Base-by-base conservation (phyloP, 2,888 invertebrate genomes). In the Euproctis similis region DNA sequence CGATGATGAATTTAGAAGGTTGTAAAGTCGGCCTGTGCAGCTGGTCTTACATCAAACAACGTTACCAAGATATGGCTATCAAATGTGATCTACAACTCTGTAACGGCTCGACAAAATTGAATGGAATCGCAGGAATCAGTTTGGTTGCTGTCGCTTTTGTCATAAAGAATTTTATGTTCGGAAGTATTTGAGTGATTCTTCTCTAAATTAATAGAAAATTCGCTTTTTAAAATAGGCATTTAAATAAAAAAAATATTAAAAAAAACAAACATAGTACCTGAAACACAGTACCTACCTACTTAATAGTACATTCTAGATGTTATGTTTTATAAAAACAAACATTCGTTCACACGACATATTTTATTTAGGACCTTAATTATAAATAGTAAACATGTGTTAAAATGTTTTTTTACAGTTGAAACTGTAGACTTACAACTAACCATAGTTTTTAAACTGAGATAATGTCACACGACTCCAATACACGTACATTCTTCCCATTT, bases 21-120 rank as follows among this genome's bases (percentile, higher is more conserved):
- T 94, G 94, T 59, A 82, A 88, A 5, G 92, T 91, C 0, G 94
- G 93, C 0, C 86, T 94, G 1, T 94, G 94, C 71, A 88, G 90
- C 42, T 93, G 93, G 92, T 86, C 87, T 0, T 86, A 87, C 11
- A 76, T 94, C 4, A 86, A 89, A 51, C 76, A 85, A 8, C 87
- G 86, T 33, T 89, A 89, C 38, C 80, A 85, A 2, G 64, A 78
- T 1, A 56, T 88, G 1, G 82, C 86, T 2, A 75, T 86, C 11
- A 77, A 77, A 8, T 91, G 91, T 51, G 82, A 86, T 42, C 43
- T 86, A 5, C 73, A 87, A 14, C 86, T 87, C 44, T 91, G 90
- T 51, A 82, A 77, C 25, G 59, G 59, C 7, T 77, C 68, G 1
- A 57, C 42, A 0, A 42, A 22, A 13, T 4, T 54, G 1, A 52